These are phyloP conservation scores for Lacerta viridis DNA, from an alignment of 2,797 vertebrate species.

Conservation along the genomic window DNA sequence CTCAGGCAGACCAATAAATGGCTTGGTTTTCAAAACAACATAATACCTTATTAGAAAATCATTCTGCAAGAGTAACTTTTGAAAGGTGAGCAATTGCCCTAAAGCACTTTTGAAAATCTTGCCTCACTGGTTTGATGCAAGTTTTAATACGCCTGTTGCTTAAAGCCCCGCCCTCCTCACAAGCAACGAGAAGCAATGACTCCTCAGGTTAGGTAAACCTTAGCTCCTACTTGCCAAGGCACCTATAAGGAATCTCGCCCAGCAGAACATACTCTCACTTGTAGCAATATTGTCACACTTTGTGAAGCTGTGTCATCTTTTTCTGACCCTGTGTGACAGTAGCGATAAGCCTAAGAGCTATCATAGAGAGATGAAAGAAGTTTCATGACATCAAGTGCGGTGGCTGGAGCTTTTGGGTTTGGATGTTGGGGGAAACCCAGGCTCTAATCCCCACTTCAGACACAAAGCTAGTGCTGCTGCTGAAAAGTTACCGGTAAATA, in stretches of 20 bases:
- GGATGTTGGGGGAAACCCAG: neutral
- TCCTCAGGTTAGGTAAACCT: neutral
- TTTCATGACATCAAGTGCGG: neutral
- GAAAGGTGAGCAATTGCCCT: constrained; percentile 8
- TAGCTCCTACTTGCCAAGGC: neutral
- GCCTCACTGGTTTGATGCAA: constrained; percentile 34
- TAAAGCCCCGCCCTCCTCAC: neutral
- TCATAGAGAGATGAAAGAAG: neutral
- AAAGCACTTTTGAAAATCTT: constrained; percentile 24
- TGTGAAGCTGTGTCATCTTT: neutral
- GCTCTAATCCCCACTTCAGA: neutral
- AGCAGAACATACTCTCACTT: neutral
- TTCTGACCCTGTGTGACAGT: neutral
- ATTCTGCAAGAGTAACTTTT: constrained; percentile 3
- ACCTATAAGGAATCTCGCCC: neutral
- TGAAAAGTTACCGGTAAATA: neutral
- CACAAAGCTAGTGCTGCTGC: neutral
- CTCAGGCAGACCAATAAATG: neutral
- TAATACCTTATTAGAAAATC: neutral
- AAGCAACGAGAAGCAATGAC: neutral
- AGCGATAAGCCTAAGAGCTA: neutral
- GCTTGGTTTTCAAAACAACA: neutral
- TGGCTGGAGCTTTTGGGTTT: neutral
- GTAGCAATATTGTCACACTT: neutral
- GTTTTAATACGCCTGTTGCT: constrained; percentile 8